Evolutionary conservation across 2,888 invertebrate genomes (phyloP), one percentile per base, ranked within the genome.

Genomic region (Dastarcus helophoroides): DNA sequence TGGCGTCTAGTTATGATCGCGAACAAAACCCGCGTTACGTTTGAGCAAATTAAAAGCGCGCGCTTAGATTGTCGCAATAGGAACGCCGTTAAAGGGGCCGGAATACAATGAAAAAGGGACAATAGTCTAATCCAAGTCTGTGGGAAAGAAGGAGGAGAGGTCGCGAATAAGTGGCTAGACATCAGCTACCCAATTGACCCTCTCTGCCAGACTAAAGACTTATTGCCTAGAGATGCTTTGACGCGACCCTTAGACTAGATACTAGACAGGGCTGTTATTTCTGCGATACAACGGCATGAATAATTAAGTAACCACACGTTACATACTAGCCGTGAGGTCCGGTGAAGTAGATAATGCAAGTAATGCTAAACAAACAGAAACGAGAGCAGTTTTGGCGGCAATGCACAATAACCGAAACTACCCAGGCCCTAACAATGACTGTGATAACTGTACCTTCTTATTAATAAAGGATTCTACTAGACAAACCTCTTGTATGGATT

Each of bases 141-240:
- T 48, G 48, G 47, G 48, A 48, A 43, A 43, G 41, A 33, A 40
- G 43, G 44, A 40, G 41, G 46, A 42, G 41, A 44, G 43, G 44
- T 42, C 41, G 32, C 38, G 29, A 41, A 38, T 40, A 38, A 42
- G 40, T 39, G 38, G 32, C 33, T 32, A 25, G 22, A 39, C 37
- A 32, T 27, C 33, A 19, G 22, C 26, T 33, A 29, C 38, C 36
- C 31, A 35, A 40, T 47, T 44, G 43, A 42, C 34, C 32, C 36
- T 37, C 31, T 32, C 32, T 28, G 32, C 39, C 29, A 32, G 35
- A 25, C 39, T 35, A 37, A 44, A 44, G 33, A 33, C 33, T 33
- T 33, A 32, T 32, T 27, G 32, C 32, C 28, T 15, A 16, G 26
- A 22, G n/a, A n/a, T n/a, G n/a, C n/a, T n/a, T n/a, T n/a, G n/a